Conservation (phyloP, 2,113 vertebrate species). For the Thamnaconus septentrionalis region DNA sequence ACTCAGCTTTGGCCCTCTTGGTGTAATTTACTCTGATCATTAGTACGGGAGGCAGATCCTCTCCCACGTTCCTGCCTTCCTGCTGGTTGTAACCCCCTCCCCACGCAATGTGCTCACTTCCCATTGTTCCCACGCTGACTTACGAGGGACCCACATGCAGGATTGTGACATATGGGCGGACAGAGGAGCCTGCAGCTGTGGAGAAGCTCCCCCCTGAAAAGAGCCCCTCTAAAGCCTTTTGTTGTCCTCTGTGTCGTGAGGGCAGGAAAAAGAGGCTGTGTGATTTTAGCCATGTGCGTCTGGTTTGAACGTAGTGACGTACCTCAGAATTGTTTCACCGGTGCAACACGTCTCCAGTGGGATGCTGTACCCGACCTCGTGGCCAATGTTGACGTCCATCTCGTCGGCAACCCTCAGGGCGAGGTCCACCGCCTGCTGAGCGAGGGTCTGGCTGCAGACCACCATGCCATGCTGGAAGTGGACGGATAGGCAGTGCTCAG, state of each 20-base stretch:
- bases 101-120: constrained; percentile 18
- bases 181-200: constrained; percentile 60
- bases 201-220: constrained; percentile 47
- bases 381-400: constrained; percentile 87
- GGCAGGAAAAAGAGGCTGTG: constrained; percentile 21
- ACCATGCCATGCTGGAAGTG: constrained; percentile 78
- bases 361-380: constrained; percentile 85
- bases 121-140: constrained; percentile 55
- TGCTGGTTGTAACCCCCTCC: constrained; percentile 41
- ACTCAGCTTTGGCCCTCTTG: constrained; percentile 29
- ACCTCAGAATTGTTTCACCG: constrained; percentile 85
- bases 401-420: constrained; percentile 84
- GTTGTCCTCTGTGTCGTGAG: constrained; percentile 41
- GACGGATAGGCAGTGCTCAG: constrained; percentile 81
- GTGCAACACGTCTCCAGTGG: constrained; percentile 85
- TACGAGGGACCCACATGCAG: constrained; percentile 36
- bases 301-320: not conserved
- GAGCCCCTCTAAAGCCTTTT: constrained; percentile 50
- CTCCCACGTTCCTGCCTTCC: constrained; percentile 10
- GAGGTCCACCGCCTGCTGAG: constrained; percentile 78
- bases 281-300: constrained; percentile 25
- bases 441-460: constrained; percentile 81
- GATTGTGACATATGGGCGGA: constrained; percentile 63
- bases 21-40: constrained; percentile 52
- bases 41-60: constrained; percentile 29